These are phyloP conservation scores for Catharus minimus DNA, from an alignment of 2,113 vertebrate genomes.

Conservation along the genomic window DNA sequence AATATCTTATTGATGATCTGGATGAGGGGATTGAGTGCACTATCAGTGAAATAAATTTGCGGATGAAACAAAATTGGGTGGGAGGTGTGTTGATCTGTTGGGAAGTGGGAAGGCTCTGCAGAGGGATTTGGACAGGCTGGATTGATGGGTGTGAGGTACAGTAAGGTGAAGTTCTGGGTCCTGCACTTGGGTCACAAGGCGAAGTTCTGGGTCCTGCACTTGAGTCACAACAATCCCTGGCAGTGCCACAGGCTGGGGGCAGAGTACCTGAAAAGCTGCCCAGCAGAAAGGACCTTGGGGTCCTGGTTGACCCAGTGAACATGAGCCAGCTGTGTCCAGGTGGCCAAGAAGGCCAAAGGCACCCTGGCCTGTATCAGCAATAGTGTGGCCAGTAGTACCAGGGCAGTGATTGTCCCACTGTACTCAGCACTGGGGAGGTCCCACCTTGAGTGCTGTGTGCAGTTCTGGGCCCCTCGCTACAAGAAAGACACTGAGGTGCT, in stretches of 20 bases:
- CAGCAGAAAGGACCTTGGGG: not conserved
- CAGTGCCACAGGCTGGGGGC: not conserved
- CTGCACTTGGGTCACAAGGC: not conserved
- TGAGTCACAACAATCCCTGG: not conserved
- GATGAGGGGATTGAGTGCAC: not conserved
- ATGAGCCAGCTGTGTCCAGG: not conserved
- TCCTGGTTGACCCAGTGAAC: accelerated
- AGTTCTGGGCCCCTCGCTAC: not conserved
- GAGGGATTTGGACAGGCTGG: not conserved
- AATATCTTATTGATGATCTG: accelerated
- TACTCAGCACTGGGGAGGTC: accelerated
- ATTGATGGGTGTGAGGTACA: accelerated
- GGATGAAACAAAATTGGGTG: not conserved
- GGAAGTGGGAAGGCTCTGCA: not conserved
- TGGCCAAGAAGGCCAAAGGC: not conserved
- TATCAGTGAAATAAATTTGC: not conserved
- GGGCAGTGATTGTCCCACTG: not conserved
- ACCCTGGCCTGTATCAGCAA: not conserved
- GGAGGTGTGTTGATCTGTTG: not conserved
- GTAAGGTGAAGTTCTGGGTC: not conserved
- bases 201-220: not conserved
- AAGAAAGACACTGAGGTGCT: not conserved
- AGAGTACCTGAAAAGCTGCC: not conserved
- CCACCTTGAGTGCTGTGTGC: accelerated
- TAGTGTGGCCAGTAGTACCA: not conserved